A percentile compares a stretch with the other conserved stretches of the same genome.
These are phyloP conservation scores for Xestia sexstrigata DNA, from an alignment of 2,888 invertebrate species.

Conservation along the genomic window DNA sequence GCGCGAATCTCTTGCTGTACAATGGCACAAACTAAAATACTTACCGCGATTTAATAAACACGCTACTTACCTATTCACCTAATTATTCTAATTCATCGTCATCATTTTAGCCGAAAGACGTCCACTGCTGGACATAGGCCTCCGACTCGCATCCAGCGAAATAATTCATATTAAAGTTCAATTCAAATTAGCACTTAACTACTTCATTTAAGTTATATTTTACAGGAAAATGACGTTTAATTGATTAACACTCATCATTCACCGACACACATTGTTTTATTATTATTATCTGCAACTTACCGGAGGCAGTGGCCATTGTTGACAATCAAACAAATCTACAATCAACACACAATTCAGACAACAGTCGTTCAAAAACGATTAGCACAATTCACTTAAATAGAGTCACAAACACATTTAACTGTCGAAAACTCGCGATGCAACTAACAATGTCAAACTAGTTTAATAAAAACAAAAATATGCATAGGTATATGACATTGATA, in stretches of 20 bases:
- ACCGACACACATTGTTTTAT: neutral
- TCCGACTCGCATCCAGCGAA: too few species aligned
- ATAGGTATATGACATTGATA: neutral
- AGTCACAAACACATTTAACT: slow-evolving; percentile 8
- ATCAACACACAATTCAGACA: slow-evolving; percentile 4
- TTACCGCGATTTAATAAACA: too few species aligned
- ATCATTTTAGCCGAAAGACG: too few species aligned
- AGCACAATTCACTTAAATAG: slow-evolving; percentile 16
- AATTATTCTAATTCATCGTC: too few species aligned
- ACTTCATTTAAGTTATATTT: neutral
- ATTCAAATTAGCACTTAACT: neutral
- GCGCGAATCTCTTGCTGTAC: too few species aligned
- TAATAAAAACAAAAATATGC: neutral
- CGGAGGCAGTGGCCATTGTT: slow-evolving; percentile 37
- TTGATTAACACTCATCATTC: neutral
- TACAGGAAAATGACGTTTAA: neutral
- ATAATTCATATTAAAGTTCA: neutral
- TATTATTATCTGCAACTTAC: slow-evolving; percentile 20
- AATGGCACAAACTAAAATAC: too few species aligned
- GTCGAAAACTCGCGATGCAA: slow-evolving; percentile 1
- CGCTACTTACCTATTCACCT: too few species aligned
- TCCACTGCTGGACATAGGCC: too few species aligned
- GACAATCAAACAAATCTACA: slow-evolving; percentile 19
- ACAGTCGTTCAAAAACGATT: neutral
- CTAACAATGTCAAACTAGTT: neutral